Evolutionary conservation across 1,140 invertebrate species (phyloP), one percentile per base, ranked within the genome.

Genomic region (Pteromalus puparum): DNA sequence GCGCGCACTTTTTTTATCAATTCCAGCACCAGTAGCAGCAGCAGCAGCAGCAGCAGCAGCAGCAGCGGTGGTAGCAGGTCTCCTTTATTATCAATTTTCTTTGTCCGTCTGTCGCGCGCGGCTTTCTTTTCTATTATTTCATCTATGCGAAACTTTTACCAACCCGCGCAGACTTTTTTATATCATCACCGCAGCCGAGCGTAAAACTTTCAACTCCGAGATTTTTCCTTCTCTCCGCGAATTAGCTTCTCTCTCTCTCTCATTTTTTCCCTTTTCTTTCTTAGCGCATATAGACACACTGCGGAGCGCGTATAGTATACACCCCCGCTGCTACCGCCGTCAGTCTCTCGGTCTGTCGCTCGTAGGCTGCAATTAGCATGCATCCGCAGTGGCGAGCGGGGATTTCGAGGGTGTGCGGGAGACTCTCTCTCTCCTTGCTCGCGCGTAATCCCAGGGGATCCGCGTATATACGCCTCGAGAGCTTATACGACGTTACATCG

Each of bases 341-440:
- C 72, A 5, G 28, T 73, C 24, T 73, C 72, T 73, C 30, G 28
- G 28, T 73, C 21, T 73, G 18, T 34, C 72, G 21, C 87, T 81
- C 81, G 81, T 87, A 85, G 84, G 82, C 76, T 77, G 87, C 87
- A 90, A 89, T 90, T 90, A 90, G 89, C 89, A 89, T 89, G 88
- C 88, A 88, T 89, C 89, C 85, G 26, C 26, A 88, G 82, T 82
- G 84, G 82, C 85, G 87, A 86, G 87, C 87, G 84, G 88, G 84
- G 88, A 89, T 86, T 81, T 75, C 18, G 70, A 85, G 88, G 86
- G 86, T 80, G 86, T 18, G 18, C 38, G 53, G 53, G 53, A 61
- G 15, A 18, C 48, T 53, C 48, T 53, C 48, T 85, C 81, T 84
- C 83, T 46, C 38, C 7, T 15, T 13, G 28, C 13, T 48, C 61